Evolutionary conservation across 2,888 invertebrate species (phyloP), one percentile per base, ranked within the genome.

Genomic region (Sipha maydis): DNA sequence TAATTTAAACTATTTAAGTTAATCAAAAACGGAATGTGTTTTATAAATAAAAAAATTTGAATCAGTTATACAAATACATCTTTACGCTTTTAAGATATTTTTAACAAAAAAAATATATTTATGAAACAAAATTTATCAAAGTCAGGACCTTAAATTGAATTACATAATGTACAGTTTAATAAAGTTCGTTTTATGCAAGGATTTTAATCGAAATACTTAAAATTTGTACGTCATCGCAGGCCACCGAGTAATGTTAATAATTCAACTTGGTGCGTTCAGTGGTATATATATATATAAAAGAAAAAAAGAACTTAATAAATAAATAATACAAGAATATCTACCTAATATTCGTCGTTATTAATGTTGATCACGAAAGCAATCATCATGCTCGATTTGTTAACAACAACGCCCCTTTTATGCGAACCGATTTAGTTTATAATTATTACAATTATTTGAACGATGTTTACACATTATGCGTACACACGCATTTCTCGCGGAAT

Each of bases 351-450:
- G 73, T 73, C 71, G 83, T 83, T 83, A 84, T 84, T 84, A 84
- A 84, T 76, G 38, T 84, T 76, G 84, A 84, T 84, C 84, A 84
- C 84, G 84, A 67, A 84, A 61, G 84, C 84, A 76, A 84, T 84
- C 84, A 61, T 76, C 84, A 76, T 41, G 83, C 34, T 56, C 73
- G 73, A 75, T 83, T 83, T 73, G 83, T 83, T 73, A 56, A 83
- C 73, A 69, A 54, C 83, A 38, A 73, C 83, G 31, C 83, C 71
- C 73, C 83, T 31, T 54, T 48, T 83, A n/a, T n/a, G 54, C 14
- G 31, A 31, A 71, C 82, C 31, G 73, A 78, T 56, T 83, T 5
- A 56, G 34, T 56, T 34, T 75, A 83, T 75, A 41, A 67, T 80
- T 83, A 75, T 83, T 83, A 75, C 56, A 83, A 83, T 83, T 69